These are phyloP conservation scores for Heteractis magnifica DNA, from an alignment of 92 coral and sea anemone species.

Conservation along the genomic window DNA sequence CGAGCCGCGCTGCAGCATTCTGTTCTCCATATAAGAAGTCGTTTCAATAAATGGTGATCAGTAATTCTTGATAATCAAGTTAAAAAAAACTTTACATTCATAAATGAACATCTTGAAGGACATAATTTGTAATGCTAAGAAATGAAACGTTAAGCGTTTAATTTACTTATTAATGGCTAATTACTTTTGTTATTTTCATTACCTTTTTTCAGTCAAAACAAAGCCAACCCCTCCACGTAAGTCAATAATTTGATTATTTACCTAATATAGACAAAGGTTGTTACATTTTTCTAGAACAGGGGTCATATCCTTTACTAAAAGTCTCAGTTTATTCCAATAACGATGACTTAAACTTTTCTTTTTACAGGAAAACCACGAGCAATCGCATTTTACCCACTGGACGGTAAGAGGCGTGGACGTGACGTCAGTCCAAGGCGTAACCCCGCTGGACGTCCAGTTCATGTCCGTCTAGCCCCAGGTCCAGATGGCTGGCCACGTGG, in stretches of 20 bases:
- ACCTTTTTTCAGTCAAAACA: conserved; percentile 3
- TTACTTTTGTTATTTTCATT: not conserved
- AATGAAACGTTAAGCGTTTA: not conserved
- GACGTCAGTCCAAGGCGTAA: conserved; percentile 70
- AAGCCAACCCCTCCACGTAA: conserved; percentile 22
- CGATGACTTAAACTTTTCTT: not conserved
- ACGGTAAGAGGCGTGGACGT: conserved; percentile 53
- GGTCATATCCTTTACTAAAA: too few relatives aligned
- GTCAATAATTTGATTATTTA: not conserved
- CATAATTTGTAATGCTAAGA: not conserved
- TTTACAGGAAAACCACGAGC: conserved; percentile 48
- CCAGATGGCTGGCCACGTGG: conserved; percentile 80
- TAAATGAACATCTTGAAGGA: too few relatives aligned
- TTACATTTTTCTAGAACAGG: too few relatives aligned
- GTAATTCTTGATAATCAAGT: too few relatives aligned
- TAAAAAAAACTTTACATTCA: too few relatives aligned
- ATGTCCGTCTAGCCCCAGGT: conserved; percentile 67
- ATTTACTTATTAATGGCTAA: not conserved
- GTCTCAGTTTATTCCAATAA: not conserved
- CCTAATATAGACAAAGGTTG: not conserved
- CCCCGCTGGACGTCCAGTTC: conserved; percentile 54
- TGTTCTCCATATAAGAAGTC: too few relatives aligned
- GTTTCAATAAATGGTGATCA: too few relatives aligned
- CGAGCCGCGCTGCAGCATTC: not conserved
- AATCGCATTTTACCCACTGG: conserved; percentile 75